Evolutionary conservation across 2,113 vertebrate species (phyloP), one percentile per base, ranked within the genome.

Genomic region (Tiliqua scincoides): DNA sequence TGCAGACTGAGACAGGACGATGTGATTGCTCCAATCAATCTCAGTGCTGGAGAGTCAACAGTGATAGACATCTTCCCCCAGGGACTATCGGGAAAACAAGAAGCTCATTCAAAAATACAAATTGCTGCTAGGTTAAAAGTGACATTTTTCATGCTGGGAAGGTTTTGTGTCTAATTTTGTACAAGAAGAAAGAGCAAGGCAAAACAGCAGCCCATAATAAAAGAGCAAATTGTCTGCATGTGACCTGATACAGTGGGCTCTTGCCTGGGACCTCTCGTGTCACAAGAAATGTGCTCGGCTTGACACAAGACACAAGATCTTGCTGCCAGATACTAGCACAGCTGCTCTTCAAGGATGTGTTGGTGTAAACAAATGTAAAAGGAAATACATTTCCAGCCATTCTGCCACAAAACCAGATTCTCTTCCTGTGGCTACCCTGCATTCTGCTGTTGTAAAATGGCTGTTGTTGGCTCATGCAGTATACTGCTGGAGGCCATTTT

Each of bases 91-190:
- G n/a, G 79, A n/a, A 90, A 75, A 85, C 59, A 83, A 88, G 2
- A 83, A 57, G 43, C 89, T 70, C 35, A 65, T 86, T 88, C 21
- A 81, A 90, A 93, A 89, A 82, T 0, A 0, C 76, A 77, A 88
- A 92, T 76, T n/a, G 25, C 25, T 88, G 2, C 71, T 92, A 89
- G 89, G 81, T 89, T 88, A 82, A 87, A 79, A 88, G 48, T 71
- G 84, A 83, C 1, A 7, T 48, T 63, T n/a, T 83, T 85, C 70
- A 87, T 11, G 81, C 35, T 0, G 17, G 35, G 4, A 57, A 82
- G 83, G 20, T 74, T 82, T 79, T 67, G 78, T 78, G 30, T n/a
- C n/a, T 91, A 88, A 82, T 40, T 85, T 85, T 81, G 73, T 18
- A 85, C 59, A 40, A 72, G 61, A 77, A 52, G 52, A 79, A 85